A percentile compares a stretch with the other conserved stretches of the same genome.
Evolutionary conservation across 2,888 invertebrate species (phyloP).

Genomic region (Tethea ocularis): DNA sequence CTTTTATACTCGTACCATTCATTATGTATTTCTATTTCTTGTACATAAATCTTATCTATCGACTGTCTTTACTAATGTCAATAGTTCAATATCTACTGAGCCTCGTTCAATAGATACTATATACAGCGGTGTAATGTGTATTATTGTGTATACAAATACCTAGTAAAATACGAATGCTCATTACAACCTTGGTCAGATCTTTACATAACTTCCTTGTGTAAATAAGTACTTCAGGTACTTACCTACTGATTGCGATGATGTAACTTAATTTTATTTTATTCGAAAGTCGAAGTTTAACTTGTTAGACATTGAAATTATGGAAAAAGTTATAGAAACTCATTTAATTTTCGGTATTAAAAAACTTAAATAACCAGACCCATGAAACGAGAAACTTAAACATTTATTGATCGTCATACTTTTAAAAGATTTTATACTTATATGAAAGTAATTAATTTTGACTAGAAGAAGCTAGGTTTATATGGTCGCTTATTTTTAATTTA

Average conservation of each 20-base stretch:
- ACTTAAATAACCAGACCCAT: too few relatives aligned
- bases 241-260: not conserved
- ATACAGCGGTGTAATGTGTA: too few relatives aligned
- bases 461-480: too few relatives aligned
- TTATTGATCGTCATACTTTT: too few relatives aligned
- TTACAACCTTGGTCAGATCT: not conserved
- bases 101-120: not conserved
- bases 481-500: too few relatives aligned
- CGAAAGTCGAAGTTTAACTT: too few relatives aligned
- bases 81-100: not conserved
- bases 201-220: not conserved
- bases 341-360: too few relatives aligned
- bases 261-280: not conserved
- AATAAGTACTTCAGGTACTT: too few relatives aligned
- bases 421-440: not conserved
- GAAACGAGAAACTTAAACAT: too few relatives aligned
- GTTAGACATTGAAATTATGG: not conserved
- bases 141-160: not conserved
- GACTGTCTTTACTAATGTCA: not conserved
- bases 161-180: not conserved
- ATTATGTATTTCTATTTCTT: not conserved
- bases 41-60: not conserved
- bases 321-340: too few relatives aligned
- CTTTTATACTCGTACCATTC: not conserved
- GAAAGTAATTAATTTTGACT: not conserved